Percentiles rank a stretch among this genome's conserved stretches.
Conservation (phyloP, 2,888 invertebrate genomes). For the Salpingus planirostris region DNA sequence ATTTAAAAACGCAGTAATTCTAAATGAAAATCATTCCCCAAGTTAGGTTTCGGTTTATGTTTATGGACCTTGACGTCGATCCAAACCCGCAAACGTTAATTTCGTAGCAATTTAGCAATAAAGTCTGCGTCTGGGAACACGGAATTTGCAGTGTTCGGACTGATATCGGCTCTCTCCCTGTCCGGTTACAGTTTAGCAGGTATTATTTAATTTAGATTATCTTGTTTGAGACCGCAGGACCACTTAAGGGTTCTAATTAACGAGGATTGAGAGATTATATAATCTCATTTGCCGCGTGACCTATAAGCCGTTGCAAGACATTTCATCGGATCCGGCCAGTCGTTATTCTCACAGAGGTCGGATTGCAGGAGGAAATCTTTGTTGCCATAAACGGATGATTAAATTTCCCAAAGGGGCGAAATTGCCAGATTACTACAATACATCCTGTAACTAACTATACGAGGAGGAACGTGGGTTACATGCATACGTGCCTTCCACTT, state of each 20-base stretch:
- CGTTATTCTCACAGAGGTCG: conserved; percentile 15
- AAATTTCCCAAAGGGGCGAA: conserved; percentile 6
- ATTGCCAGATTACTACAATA: neutral
- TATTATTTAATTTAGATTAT: conserved; percentile 39
- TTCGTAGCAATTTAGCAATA: conserved; percentile 11
- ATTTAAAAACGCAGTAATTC: conserved; percentile 13
- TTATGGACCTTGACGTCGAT: neutral
- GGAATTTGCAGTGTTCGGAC: conserved; percentile 8
- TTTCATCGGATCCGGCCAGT: conserved; percentile 24
- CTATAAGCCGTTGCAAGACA: conserved; percentile 32
- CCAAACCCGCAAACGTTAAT: conserved; percentile 3
- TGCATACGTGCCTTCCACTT: no score
- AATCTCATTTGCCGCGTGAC: conserved; percentile 37
- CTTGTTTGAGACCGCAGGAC: conserved; percentile 24
- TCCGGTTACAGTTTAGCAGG: conserved; percentile 26
- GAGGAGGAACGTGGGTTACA: no score
- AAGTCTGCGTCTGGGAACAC: conserved; percentile 12
- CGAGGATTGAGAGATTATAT: conserved; percentile 35
- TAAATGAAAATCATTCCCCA: conserved; percentile 8
- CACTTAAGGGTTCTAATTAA: conserved; percentile 34
- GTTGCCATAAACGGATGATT: conserved; percentile 14
- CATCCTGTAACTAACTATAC: no score
- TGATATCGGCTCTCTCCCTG: conserved; percentile 10
- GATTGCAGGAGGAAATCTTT: conserved; percentile 13
- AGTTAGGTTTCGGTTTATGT: conserved; percentile 3